Percentiles rank a stretch among this genome's conserved stretches.
Evolutionary conservation across 1,140 invertebrate species (phyloP).

Genomic region (Belonocnema kinseyi): DNA sequence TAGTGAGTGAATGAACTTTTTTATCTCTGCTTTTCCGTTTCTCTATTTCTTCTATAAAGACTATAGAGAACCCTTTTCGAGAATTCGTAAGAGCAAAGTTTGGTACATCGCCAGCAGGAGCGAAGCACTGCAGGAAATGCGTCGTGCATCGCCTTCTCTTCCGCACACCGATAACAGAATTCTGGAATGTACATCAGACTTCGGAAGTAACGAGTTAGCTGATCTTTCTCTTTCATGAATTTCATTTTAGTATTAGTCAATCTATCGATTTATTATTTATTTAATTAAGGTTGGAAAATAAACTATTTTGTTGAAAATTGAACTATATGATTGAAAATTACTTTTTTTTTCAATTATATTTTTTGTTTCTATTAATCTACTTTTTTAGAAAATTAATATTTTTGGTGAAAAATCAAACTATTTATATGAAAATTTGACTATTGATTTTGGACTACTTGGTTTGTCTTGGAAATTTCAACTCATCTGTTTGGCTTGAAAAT

Average conservation of each 20-base stretch:
- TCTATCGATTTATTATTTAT: no score
- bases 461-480: no score
- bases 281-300: no score
- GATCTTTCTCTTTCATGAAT: not conserved
- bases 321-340: no score
- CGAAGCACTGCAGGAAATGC: constrained; percentile 32
- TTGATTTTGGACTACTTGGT: no score
- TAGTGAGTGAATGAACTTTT: constrained; percentile 7
- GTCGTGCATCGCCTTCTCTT: constrained; percentile 45
- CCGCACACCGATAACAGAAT: constrained; percentile 39
- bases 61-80: not conserved
- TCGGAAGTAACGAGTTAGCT: constrained; percentile 38
- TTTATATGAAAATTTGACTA: no score
- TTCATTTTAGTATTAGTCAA: not conserved
- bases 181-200: constrained; percentile 31
- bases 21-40: not conserved
- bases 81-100: constrained; percentile 8
- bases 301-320: no score
- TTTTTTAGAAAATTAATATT: no score
- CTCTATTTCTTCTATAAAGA: not conserved
- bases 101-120: not conserved
- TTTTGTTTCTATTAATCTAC: no score
- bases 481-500: no score
- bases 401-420: no score
- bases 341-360: no score